Conservation (phyloP, 2,797 vertebrate genomes). For the Megaceryle alcyon region DNA sequence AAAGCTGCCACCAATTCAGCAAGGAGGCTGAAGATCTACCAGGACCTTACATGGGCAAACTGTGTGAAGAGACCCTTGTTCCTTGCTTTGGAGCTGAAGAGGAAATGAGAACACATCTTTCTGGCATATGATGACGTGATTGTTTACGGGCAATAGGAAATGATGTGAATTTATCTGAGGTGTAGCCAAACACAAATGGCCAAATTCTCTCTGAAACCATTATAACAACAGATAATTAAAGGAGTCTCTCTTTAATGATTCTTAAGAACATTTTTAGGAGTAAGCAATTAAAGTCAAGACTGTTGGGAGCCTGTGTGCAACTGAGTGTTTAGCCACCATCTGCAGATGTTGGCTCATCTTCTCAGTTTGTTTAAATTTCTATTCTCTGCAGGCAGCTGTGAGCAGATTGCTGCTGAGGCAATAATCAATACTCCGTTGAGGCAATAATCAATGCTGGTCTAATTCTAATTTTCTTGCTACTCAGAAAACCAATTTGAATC, state of each 20-base stretch:
- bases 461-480: neutral
- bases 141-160: neutral
- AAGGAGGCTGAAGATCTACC: neutral
- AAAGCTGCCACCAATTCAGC: neutral
- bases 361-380: conserved; percentile 24
- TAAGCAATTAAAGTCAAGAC: neutral
- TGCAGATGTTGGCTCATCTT: conserved; percentile 38
- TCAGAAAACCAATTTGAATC: neutral
- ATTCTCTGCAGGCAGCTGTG: neutral
- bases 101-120: neutral
- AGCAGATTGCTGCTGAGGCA: neutral
- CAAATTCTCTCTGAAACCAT: neutral
- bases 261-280: neutral
- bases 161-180: neutral
- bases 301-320: neutral
- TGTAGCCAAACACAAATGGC: neutral
- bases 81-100: neutral
- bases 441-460: conserved; percentile 26
- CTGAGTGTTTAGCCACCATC: neutral
- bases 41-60: neutral
- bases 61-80: neutral
- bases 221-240: neutral
- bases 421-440: conserved; percentile 24
- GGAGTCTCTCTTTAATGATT: conserved; percentile 1
- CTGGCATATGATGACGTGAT: accelerated